Base-by-base conservation (phyloP, 2,888 invertebrate genomes). In the Spodoptera picta region DNA sequence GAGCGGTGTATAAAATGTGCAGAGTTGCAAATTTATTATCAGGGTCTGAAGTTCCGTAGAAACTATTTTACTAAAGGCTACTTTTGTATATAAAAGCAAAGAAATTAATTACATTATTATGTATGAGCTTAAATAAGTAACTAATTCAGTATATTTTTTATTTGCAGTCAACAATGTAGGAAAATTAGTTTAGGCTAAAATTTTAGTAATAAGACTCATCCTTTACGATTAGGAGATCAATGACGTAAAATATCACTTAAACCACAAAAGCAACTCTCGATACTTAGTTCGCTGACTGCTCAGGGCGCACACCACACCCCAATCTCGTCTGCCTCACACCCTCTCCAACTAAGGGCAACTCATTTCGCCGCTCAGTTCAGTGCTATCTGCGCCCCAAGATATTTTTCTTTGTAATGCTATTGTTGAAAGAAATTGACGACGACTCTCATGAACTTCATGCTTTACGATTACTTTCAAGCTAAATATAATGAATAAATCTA, bases 351-450 rank as follows among this genome's bases (percentile, higher is more conserved):
- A 91, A 93, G 93, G 93, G 93, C 93, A 93, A 92, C 93, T 93
- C 93, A 93, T 93, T 93, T 93, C 87, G 85, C 88, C 89, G 90
- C 89, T 90, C 90, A 87, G 89, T 90, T 90, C 81, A 77, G 76
- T 84, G 79, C 91, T 93, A 93, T 93, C 92, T 92, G 83, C 88
- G 89, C 88, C 90, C 84, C 82, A 85, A 92, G 90, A 91, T 92
- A 92, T 93, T 93, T 93, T 93, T 92, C 92, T 92, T 90, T 90
- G 90, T 92, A 92, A 92, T 91, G 84, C 89, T 88, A 89, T 91
- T 92, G 92, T 91, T 88, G 86, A 86, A 88, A 87, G 86, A 84
- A 89, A 89, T 89, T 87, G 84, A 79, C 84, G 80, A 81, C 82
- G 82, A 81, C 81, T 83, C 75, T 73, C 78, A 77, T 77, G 73